phyloP scores from a whole-genome alignment of 2,888 invertebrate genomes.

The Gryllus longicercus region DNA sequence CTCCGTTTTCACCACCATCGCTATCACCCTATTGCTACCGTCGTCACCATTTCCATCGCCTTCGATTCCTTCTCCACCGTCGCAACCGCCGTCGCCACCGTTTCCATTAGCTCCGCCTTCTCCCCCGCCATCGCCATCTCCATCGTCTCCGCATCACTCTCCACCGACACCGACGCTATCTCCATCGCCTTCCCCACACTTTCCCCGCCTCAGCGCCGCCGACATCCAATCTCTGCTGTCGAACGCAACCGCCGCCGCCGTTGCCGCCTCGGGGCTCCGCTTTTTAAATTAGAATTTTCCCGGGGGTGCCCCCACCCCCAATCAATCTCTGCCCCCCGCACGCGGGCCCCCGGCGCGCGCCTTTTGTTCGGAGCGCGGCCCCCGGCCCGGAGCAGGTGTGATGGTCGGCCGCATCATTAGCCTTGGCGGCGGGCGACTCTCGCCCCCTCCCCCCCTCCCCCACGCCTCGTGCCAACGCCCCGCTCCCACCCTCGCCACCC shows the following conservation, averaged over 20 bases:
- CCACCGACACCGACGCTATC: background rate
- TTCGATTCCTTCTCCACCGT: no score
- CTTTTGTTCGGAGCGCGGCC: conserved; percentile 6
- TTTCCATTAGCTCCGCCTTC: no score
- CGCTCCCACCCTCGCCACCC: background rate
- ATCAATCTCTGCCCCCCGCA: conserved; percentile 17
- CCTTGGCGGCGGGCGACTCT: background rate
- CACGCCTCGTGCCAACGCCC: background rate
- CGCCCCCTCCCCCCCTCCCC: background rate
- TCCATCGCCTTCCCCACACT: background rate
- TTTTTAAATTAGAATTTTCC: background rate
- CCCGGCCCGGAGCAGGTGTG: conserved; percentile 17
- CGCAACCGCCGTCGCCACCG: no score
- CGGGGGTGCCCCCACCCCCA: conserved; percentile 1
- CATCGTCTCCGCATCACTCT: background rate
- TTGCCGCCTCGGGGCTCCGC: background rate
- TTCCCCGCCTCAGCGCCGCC: background rate
- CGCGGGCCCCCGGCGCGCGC: conserved; percentile 7
- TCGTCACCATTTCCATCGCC: no score
- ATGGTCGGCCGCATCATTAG: conserved; percentile 17
- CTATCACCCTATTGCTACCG: no score
- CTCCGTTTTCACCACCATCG: no score
- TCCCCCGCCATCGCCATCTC: no score
- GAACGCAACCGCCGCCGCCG: background rate
- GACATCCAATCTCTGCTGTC: conserved; percentile 8